These are phyloP conservation scores for Dendrocincla tyrannina DNA, from an alignment of 2,797 vertebrate genomes.

Conservation along the genomic window DNA sequence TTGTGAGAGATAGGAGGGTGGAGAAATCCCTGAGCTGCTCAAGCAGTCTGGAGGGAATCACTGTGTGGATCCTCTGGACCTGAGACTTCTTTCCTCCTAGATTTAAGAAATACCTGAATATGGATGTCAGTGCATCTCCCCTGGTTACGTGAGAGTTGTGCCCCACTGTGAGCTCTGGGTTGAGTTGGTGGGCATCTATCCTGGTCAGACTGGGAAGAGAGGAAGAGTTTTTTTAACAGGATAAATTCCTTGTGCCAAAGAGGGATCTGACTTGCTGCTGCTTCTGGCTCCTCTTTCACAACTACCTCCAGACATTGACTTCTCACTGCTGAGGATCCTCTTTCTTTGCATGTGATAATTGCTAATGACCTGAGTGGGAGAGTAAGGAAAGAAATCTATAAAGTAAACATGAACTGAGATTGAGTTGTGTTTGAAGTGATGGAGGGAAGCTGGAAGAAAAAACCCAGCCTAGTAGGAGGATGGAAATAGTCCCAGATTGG, in stretches of 20 bases:
- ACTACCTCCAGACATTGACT: constrained; percentile 47
- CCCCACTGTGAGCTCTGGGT: background rate
- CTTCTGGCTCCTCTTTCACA: background rate
- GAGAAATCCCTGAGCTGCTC: background rate
- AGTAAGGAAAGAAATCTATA: constrained; percentile 57
- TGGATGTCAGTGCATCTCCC: background rate
- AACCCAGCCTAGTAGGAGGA: background rate
- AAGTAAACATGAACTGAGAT: constrained; percentile 70
- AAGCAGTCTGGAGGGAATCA: background rate
- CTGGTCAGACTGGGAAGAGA: background rate
- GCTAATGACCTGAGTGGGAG: constrained; percentile 56
- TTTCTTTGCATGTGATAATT: constrained; percentile 72
- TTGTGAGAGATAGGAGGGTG: background rate
- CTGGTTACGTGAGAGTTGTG: background rate
- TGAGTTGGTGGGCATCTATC: background rate
- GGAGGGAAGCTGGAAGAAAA: background rate
- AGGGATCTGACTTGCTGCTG: background rate
- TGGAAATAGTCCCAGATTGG: background rate
- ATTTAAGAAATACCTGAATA: background rate
- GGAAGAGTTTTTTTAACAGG: background rate
- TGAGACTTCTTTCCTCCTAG: background rate
- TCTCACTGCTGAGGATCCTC: constrained; percentile 75
- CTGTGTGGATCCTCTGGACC: background rate
- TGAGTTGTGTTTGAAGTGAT: background rate
- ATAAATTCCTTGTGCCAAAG: background rate